These are phyloP conservation scores for Merluccius polli DNA, from an alignment of 2,797 vertebrate genomes.

Conservation along the genomic window DNA sequence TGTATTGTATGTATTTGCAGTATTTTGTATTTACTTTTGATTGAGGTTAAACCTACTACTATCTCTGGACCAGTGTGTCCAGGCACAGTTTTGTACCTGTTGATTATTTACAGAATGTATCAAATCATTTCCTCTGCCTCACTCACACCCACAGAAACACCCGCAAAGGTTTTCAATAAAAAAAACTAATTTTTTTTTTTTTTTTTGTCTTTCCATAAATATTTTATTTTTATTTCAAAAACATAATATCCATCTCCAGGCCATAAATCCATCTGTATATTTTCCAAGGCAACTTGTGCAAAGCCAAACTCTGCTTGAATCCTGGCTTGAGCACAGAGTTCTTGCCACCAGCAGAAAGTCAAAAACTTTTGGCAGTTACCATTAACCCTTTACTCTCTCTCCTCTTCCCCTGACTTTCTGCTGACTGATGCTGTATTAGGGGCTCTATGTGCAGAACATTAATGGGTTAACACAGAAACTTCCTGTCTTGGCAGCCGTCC, in stretches of 20 bases:
- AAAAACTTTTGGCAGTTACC: constrained; percentile 31
- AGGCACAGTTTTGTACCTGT: neutral
- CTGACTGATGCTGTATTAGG: constrained; percentile 13
- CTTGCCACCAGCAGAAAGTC: constrained; percentile 28
- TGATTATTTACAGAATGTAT: neutral
- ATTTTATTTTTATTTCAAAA: neutral
- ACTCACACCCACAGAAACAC: too few species aligned
- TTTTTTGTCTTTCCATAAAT: neutral
- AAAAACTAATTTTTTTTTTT: neutral
- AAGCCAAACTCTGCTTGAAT: constrained; percentile 12
- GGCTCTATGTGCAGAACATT: constrained; percentile 38
- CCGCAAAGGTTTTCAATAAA: too few species aligned
- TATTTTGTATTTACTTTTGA: neutral
- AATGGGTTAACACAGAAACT: constrained; percentile 78
- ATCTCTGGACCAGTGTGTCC: neutral
- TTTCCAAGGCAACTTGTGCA: neutral
- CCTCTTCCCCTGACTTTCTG: constrained; percentile 14
- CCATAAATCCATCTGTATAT: constrained; percentile 12
- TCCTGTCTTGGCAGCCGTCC: constrained; percentile 79
- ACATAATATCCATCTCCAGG: constrained; percentile 5
- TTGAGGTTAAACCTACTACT: neutral
- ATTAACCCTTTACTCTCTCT: constrained; percentile 37
- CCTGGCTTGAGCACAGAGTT: constrained; percentile 5
- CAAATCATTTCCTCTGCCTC: neutral
- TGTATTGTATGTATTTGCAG: neutral